Conservation (phyloP, 1,140 invertebrate genomes). For the Ridgeia piscesae region DNA sequence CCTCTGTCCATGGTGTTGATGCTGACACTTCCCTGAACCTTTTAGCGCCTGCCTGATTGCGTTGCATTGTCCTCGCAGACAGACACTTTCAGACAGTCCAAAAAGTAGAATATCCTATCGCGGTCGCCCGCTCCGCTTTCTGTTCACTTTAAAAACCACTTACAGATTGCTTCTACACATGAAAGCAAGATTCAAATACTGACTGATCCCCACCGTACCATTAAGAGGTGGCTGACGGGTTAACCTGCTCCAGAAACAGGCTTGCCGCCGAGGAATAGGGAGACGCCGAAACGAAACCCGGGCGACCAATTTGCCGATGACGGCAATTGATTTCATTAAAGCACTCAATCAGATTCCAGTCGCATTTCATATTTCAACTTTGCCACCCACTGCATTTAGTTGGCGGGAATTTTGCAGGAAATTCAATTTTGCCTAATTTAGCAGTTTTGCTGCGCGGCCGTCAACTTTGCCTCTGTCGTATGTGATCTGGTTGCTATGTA, state of each 20-base stretch:
- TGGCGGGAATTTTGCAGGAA: background rate
- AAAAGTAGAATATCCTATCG: background rate
- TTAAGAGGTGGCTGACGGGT: background rate
- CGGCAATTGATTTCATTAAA: background rate
- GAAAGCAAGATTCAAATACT: background rate
- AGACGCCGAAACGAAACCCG: background rate
- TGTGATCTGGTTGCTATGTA: background rate
- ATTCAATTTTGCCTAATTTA: background rate
- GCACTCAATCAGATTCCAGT: background rate
- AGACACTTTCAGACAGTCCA: background rate
- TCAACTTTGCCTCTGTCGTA: background rate
- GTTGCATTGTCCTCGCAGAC: background rate
- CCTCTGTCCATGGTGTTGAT: background rate
- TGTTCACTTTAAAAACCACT: constrained; percentile 1
- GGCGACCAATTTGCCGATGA: background rate
- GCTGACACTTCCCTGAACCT: background rate
- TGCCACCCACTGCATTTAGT: background rate
- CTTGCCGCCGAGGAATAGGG: background rate
- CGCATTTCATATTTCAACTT: background rate
- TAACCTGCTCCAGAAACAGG: background rate
- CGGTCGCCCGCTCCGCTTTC: background rate
- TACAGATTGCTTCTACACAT: background rate
- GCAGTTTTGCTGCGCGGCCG: background rate
- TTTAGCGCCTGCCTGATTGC: background rate
- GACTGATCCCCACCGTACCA: background rate